These are phyloP conservation scores for Limnephilus marmoratus DNA, from an alignment of 2,888 invertebrate species.

Conservation along the genomic window DNA sequence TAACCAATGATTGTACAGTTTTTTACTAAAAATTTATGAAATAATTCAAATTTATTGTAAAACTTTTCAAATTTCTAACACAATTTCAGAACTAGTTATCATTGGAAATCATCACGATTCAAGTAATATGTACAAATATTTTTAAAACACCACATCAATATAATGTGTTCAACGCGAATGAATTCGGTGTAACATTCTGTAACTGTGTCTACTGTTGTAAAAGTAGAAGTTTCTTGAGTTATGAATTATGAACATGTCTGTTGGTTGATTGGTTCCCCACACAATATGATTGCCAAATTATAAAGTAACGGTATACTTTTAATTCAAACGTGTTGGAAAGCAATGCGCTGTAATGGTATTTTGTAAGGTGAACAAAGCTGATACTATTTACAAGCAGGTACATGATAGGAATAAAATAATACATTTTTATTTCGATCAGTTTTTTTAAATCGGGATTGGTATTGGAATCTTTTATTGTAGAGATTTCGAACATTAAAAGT, in stretches of 20 bases:
- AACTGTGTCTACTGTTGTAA: constrained; percentile 11
- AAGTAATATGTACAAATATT: not conserved
- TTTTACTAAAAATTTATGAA: not conserved
- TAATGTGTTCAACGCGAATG: not conserved
- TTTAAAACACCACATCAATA: not conserved
- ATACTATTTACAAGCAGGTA: no score
- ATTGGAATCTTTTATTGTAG: not conserved
- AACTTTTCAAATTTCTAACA: not conserved
- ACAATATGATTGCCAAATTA: constrained; percentile 33
- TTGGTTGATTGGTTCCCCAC: constrained; percentile 15
- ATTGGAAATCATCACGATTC: not conserved
- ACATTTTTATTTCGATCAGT: not conserved
- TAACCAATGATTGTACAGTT: not conserved
- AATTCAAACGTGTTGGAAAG: constrained; percentile 38
- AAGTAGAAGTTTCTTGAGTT: constrained; percentile 8
- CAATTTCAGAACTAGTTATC: not conserved
- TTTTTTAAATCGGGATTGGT: not conserved
- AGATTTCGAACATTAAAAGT: not conserved
- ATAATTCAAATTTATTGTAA: not conserved
- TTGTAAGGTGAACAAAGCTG: not conserved
- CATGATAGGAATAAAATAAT: not conserved
- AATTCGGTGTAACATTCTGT: not conserved
- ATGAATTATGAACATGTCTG: constrained; percentile 26
- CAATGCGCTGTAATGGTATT: constrained; percentile 10
- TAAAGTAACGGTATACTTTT: constrained; percentile 40